Percentiles rank a stretch among this genome's conserved stretches.
Evolutionary conservation across 2,888 invertebrate species (phyloP).

Genomic region (Pterostichus niger): DNA sequence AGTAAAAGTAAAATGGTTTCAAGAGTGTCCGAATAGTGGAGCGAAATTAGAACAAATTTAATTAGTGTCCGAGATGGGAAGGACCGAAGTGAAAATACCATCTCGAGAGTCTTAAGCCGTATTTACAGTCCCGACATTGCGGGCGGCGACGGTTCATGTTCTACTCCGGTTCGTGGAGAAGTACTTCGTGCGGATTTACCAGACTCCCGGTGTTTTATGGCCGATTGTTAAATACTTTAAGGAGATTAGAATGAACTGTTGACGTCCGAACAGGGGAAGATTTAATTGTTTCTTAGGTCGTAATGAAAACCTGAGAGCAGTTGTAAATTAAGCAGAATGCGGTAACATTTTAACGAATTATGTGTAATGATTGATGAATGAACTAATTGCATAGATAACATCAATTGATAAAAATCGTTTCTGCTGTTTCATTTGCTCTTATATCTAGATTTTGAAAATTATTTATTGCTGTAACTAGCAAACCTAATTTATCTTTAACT

Average conservation of each 20-base stretch:
- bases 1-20: too few species aligned
- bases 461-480: too few species aligned
- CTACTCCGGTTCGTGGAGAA: constrained; percentile 2
- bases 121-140: constrained; percentile 3
- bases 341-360: too few species aligned
- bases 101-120: constrained; percentile 1
- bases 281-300: not conserved
- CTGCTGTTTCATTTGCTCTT: too few species aligned
- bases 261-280: not conserved
- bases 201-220: constrained; percentile 39
- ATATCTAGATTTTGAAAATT: too few species aligned
- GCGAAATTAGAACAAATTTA: not conserved
- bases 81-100: not conserved
- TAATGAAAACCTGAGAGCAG: too few species aligned
- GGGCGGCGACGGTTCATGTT: constrained; percentile 10
- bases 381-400: too few species aligned
- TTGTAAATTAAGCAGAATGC: too few species aligned
- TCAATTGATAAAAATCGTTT: too few species aligned
- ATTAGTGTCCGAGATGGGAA: too few species aligned
- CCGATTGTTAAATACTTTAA: constrained; percentile 52
- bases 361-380: too few species aligned
- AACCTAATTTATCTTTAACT: too few species aligned
- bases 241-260: constrained; percentile 37
- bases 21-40: not conserved
- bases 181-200: constrained; percentile 32